Conservation (phyloP, 1,140 invertebrate species). For the Pogonognathellus flavescens region DNA sequence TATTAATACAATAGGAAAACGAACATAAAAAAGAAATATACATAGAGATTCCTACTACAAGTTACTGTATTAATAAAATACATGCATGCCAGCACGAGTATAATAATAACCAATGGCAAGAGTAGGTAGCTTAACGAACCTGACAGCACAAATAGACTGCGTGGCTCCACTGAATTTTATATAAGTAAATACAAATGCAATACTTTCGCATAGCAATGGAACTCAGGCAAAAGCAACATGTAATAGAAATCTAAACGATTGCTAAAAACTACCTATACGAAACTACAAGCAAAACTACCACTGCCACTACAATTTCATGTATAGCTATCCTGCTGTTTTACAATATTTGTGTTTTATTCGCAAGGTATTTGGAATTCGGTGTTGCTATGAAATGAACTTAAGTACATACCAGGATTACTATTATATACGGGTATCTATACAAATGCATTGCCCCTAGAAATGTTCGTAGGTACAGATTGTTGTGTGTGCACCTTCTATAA, state of each 20-base stretch:
- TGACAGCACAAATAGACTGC: constrained; percentile 12
- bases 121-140: not conserved
- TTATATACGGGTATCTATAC: too few relatives aligned
- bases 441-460: too few relatives aligned
- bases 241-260: not conserved
- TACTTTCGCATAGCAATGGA: too few relatives aligned
- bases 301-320: not conserved
- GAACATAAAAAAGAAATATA: constrained; percentile 4
- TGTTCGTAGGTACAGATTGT: too few relatives aligned
- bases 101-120: too few relatives aligned
- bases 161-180: constrained; percentile 12
- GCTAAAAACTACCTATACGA: not conserved
- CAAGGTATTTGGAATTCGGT: too few relatives aligned
- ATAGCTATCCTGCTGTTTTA: too few relatives aligned
- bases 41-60: not conserved
- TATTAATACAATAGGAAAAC: not conserved
- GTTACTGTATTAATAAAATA: not conserved
- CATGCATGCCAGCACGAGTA: not conserved
- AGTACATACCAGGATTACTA: too few relatives aligned
- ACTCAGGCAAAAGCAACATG: not conserved
- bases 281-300: not conserved
- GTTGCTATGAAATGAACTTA: too few relatives aligned
- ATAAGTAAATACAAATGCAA: too few relatives aligned
- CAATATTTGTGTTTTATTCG: too few relatives aligned
- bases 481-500: too few relatives aligned